Conservation (phyloP, 2,797 vertebrate genomes). For the Smutsia gigantea region DNA sequence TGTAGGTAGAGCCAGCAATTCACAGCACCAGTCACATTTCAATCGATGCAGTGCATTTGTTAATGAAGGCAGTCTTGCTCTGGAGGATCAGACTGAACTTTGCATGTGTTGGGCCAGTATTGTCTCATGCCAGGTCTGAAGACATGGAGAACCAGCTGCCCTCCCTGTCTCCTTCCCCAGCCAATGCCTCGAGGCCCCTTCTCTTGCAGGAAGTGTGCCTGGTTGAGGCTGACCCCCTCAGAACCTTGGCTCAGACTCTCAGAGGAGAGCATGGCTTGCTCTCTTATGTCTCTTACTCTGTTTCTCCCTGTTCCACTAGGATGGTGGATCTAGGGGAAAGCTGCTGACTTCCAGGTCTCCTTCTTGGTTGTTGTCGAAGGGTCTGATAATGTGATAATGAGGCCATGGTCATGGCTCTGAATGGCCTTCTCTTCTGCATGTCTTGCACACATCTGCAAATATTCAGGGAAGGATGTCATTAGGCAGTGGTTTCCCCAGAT, state of each 20-base stretch:
- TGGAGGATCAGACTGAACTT: not conserved
- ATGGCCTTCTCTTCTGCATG: slow-evolving; percentile 32
- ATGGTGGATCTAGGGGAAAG: not conserved
- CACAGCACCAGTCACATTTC: not conserved
- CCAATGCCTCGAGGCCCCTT: not conserved
- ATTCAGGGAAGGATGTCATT: slow-evolving; percentile 65
- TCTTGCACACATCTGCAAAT: slow-evolving; percentile 67
- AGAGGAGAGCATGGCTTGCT: not conserved
- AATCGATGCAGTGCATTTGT: not conserved
- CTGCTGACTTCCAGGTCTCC: not conserved
- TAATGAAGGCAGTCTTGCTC: not conserved
- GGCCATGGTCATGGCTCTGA: not conserved
- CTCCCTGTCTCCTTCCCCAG: not conserved
- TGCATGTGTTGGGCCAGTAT: not conserved
- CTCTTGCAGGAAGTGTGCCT: not conserved
- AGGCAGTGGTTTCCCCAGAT: slow-evolving; percentile 64
- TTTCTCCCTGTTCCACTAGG: not conserved
- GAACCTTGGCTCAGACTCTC: not conserved
- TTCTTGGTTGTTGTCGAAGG: not conserved
- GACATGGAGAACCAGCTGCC: not conserved
- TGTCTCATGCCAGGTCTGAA: slow-evolving; percentile 6
- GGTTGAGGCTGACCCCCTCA: not conserved
- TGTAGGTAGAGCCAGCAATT: not conserved
- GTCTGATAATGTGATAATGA: slow-evolving; percentile 42
- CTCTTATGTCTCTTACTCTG: not conserved